Percentiles rank a stretch among this genome's conserved stretches.
Conservation (phyloP, 2,888 invertebrate genomes). For the Eristalis tenax region DNA sequence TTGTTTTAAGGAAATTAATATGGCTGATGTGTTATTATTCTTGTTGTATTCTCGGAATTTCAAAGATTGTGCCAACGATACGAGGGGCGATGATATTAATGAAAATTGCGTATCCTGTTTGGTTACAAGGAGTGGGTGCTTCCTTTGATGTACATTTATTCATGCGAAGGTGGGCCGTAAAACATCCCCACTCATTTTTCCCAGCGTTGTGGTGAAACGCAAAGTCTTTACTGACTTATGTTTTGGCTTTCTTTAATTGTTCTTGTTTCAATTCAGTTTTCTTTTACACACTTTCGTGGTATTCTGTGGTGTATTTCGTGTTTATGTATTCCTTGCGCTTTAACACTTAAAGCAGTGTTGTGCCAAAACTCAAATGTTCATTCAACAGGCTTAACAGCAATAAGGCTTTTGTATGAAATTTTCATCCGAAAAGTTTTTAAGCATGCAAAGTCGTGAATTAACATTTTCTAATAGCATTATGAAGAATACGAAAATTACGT, state of each 20-base stretch:
- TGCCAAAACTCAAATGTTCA: not conserved
- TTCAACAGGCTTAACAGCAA: not conserved
- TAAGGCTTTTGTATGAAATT: not conserved
- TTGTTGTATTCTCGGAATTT: not conserved
- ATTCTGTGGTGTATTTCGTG: not conserved
- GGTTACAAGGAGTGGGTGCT: not conserved
- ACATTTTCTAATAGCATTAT: not conserved
- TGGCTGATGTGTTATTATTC: slow-evolving; percentile 21
- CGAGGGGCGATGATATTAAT: slow-evolving; percentile 14
- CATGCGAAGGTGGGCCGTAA: not conserved
- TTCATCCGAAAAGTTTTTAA: not conserved
- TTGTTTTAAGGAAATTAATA: slow-evolving; percentile 40
- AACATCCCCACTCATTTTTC: not conserved
- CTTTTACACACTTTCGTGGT: not conserved
- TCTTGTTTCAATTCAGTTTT: slow-evolving; percentile 2
- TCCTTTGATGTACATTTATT: not conserved
- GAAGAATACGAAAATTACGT: too few species aligned
- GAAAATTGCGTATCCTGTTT: slow-evolving; percentile 18
- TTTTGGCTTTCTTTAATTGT: not conserved
- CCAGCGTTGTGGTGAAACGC: not conserved
- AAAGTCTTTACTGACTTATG: slow-evolving; percentile 18
- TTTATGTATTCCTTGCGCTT: not conserved
- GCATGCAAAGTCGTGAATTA: not conserved
- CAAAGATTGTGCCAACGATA: not conserved
- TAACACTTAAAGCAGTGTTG: not conserved